Base-by-base conservation (phyloP, 1,140 invertebrate species). In the Zaprionus ghesquierei region DNA sequence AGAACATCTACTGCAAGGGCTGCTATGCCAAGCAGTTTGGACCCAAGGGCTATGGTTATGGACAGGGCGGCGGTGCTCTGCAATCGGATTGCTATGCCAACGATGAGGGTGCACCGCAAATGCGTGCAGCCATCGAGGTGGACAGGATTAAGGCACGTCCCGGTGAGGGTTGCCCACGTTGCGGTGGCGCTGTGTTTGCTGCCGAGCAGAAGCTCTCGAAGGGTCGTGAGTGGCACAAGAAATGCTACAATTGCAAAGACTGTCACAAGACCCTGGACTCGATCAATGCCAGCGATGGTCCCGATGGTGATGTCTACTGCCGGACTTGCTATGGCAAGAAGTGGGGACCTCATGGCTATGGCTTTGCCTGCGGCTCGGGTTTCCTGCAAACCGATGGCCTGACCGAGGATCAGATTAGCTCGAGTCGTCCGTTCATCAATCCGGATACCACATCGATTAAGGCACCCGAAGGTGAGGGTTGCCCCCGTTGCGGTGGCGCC, bases 1-100 rank as follows among this genome's bases (percentile, higher is more conserved):
- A 97, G 74, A 96, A 99, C 92, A 97, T 99, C 93, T 99, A 98
- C 94, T 99, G 99, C 94, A 98, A 97, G 97, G 96, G 97, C 87
- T 98, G 97, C 94, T 98, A 98, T 93, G 97, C 95, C 89, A 98
- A 97, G 94, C 96, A 95, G 93, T 98, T 97, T 93, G 97, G 97
- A 80, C 97, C 97, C 69, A 98, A 97, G 93, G 97, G 97, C 92
- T 98, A 98, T 93, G 97, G 97, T 79, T 98, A 97, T 93, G 97
- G 97, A 78, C 96, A 97, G 94, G 97, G 97, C 90, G 97, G 96
- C 90, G 97, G 97, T 90, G 96, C 97, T 78, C 94, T 98, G 80
- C 97, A 97, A 93, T 97, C 96, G 93, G 96, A 97, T 60, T 90
- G 86, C 59, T 86, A 86, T 79, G 77, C 82, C 29, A 90, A 77